Evolutionary conservation across 2,888 invertebrate species (phyloP).

Genomic region (Pecten maximus): DNA sequence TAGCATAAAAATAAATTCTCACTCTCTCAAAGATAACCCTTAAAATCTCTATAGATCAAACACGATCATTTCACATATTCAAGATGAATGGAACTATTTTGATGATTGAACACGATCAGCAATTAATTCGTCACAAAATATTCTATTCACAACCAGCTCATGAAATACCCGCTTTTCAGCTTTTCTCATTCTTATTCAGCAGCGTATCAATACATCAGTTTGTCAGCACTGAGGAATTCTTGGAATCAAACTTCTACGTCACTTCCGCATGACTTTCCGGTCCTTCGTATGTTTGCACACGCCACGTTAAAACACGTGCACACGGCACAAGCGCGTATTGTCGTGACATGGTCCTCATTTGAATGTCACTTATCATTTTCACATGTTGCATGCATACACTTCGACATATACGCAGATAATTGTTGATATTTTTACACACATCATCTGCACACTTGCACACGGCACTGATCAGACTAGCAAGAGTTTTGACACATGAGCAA

Average conservation of each 20-base stretch:
- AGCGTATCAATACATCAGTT: background rate
- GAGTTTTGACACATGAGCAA: background rate
- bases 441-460: background rate
- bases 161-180: background rate
- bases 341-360: too few relatives aligned
- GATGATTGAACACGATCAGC: background rate
- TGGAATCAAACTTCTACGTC: background rate
- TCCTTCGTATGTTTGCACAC: background rate
- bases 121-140: background rate
- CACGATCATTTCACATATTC: background rate
- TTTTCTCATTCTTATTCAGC: background rate
- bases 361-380: too few relatives aligned
- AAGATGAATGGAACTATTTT: background rate
- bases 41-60: background rate
- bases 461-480: background rate
- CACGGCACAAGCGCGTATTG: background rate
- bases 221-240: background rate
- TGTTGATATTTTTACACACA: background rate
- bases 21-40: background rate
- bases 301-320: background rate
- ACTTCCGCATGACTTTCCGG: background rate
- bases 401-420: too few relatives aligned
- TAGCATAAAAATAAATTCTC: background rate
- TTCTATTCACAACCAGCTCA: background rate
- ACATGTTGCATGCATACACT: too few relatives aligned